Base-by-base conservation (phyloP, 2,888 invertebrate species). In the Megaustenia siamemsis region DNA sequence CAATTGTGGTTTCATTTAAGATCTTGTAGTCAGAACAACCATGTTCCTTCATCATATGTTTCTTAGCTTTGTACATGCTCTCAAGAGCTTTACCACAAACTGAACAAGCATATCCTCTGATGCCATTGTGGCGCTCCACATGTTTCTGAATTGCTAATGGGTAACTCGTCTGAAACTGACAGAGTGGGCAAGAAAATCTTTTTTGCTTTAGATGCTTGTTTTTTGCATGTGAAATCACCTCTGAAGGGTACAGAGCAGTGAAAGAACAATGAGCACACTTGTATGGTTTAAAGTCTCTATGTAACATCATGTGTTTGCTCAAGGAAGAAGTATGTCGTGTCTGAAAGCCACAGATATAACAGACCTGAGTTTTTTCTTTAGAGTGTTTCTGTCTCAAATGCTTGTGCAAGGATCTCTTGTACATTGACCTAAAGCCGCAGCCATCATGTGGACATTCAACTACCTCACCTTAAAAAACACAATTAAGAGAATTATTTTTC, bases 251-350 rank as follows among this genome's bases (percentile, higher is more conserved):
- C 24, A 79, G 76, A 12, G 73, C 79, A 5, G 76, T 43, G 18
- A 84, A 84, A n/a, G 84, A 68, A 40, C 84, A 84, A 40, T 81
- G 80, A n/a, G 79, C 71, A 76, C 84, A 84, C 40, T 84, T 84
- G 43, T 81, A 84, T 24, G 71, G 73, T 56, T 84, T 84, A 21
- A 76, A 76, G 15, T 84, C 79, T 66, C 56, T 77, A 28, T 81
- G 75, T 40, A 60, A 45, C 66, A 77, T 53, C 66, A 45, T 68
- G 69, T 85, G 81, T 60, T 85, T 81, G 18, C 76, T 45, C 10
- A 85, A 40, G 28, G 85, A 85, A 24, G 81, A 81, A 49, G 76
- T 35, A n/a, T 85, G 85, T 0, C 76, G 63, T 18, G 85, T 85
- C 40, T 81, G 81, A 43, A 85, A 81, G 32, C 85, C 85, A 76